Conservation (phyloP, 2,888 invertebrate species). For the Macrosoma leucophasiata region DNA sequence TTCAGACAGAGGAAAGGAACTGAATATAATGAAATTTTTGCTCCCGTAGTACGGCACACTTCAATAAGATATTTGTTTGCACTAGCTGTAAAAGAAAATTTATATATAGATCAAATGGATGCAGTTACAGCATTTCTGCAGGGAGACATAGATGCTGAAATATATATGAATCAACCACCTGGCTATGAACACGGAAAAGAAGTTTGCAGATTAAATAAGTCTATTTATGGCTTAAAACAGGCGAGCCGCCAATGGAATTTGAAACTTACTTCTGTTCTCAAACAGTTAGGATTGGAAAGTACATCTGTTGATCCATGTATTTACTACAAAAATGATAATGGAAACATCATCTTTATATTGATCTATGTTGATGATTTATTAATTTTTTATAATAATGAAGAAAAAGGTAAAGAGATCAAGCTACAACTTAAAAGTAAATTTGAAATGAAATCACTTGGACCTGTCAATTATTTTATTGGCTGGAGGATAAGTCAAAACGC, state of each 20-base stretch:
- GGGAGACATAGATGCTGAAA: constrained; percentile 22
- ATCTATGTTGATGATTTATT: constrained; percentile 25
- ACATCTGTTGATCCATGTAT: constrained; percentile 21
- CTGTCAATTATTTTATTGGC: constrained; percentile 14
- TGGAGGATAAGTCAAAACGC: constrained; percentile 11
- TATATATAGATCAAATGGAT: constrained; percentile 24
- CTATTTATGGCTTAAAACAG: constrained; percentile 21
- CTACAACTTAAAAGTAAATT: too few species aligned
- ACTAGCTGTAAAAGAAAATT: constrained; percentile 17
- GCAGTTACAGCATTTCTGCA: constrained; percentile 24
- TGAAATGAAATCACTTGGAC: constrained; percentile 17
- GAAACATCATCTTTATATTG: constrained; percentile 16
- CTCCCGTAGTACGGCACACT: too few species aligned
- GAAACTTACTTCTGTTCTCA: constrained; percentile 14
- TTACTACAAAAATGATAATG: too few species aligned
- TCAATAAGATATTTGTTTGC: constrained; percentile 17
- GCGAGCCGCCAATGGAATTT: constrained; percentile 20
- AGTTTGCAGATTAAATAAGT: constrained; percentile 19
- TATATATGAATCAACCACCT: constrained; percentile 20
- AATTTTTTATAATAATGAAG: constrained; percentile 8
- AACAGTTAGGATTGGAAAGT: constrained; percentile 15
- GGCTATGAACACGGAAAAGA: constrained; percentile 13
- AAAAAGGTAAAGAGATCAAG: constrained; percentile 9
- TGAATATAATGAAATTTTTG: constrained; percentile 17
- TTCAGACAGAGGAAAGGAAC: constrained; percentile 13